Evolutionary conservation across 2,888 invertebrate species (phyloP).

Genomic region (Ceriagrion tenellum): DNA sequence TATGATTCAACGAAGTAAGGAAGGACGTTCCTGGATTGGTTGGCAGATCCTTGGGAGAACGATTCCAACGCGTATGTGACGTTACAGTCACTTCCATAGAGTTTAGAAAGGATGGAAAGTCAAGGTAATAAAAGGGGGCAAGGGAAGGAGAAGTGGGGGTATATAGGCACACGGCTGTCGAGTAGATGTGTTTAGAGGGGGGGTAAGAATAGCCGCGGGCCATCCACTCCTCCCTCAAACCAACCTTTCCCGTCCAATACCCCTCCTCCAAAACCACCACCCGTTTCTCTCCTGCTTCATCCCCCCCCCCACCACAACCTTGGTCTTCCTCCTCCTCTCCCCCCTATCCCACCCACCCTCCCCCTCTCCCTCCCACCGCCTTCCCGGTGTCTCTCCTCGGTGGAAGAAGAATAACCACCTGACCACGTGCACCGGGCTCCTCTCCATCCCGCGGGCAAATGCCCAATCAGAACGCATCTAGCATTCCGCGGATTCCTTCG

Average conservation of each 20-base stretch:
- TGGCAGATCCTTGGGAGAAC: neutral
- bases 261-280: neutral
- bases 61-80: neutral
- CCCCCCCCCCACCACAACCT: neutral
- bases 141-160: neutral
- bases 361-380: neutral
- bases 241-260: neutral
- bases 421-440: constrained; percentile 52
- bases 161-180: neutral
- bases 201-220: neutral
- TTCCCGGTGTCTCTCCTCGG: neutral
- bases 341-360: neutral
- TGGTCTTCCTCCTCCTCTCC: neutral
- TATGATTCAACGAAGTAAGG: neutral
- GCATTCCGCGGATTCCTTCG: constrained; percentile 55
- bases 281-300: too few relatives aligned
- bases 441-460: constrained; percentile 62
- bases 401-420: constrained; percentile 57
- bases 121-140: neutral
- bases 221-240: neutral
- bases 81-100: neutral
- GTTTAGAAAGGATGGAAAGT: neutral
- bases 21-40: neutral
- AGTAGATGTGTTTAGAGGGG: neutral
- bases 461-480: constrained; percentile 63